Conservation (phyloP, 2,888 invertebrate species). For the Slavum lentiscoides region DNA sequence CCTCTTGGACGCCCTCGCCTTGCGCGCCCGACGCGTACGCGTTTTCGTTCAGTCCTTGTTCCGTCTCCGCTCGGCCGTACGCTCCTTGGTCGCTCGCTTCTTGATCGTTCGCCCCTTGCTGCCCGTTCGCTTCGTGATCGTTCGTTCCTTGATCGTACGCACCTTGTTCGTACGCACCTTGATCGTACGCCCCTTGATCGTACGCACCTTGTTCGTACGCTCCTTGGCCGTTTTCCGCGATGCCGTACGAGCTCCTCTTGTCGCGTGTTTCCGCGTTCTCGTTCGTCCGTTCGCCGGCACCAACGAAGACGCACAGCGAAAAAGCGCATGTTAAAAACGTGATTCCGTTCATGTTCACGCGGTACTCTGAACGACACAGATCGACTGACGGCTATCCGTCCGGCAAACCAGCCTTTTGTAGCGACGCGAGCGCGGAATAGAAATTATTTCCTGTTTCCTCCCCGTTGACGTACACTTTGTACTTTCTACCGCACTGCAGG, state of each 20-base stretch:
- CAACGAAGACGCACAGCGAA: not conserved
- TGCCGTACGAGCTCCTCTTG: not conserved
- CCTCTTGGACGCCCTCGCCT: not conserved
- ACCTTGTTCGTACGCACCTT: too few species aligned
- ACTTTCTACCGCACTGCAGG: slow-evolving; percentile 13
- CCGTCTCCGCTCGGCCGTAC: not conserved
- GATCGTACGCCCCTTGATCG: too few species aligned
- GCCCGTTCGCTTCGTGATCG: not conserved
- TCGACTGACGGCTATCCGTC: slow-evolving; percentile 5
- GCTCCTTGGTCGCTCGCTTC: not conserved
- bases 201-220: not conserved
- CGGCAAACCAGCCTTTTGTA: not conserved
- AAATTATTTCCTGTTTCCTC: slow-evolving; percentile 4
- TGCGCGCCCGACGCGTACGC: not conserved
- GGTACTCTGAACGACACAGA: not conserved
- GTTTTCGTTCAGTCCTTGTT: not conserved
- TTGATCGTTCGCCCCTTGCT: not conserved
- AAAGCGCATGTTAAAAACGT: not conserved
- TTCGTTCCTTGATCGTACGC: too few species aligned
- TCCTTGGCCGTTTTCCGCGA: not conserved
- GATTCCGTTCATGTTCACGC: not conserved
- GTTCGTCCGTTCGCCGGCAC: not conserved
- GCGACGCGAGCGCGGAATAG: slow-evolving; percentile 56
- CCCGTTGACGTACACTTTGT: not conserved
- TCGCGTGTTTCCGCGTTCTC: not conserved